Base-by-base conservation (phyloP, 2,113 vertebrate species). In the Danio rerio region DNA sequence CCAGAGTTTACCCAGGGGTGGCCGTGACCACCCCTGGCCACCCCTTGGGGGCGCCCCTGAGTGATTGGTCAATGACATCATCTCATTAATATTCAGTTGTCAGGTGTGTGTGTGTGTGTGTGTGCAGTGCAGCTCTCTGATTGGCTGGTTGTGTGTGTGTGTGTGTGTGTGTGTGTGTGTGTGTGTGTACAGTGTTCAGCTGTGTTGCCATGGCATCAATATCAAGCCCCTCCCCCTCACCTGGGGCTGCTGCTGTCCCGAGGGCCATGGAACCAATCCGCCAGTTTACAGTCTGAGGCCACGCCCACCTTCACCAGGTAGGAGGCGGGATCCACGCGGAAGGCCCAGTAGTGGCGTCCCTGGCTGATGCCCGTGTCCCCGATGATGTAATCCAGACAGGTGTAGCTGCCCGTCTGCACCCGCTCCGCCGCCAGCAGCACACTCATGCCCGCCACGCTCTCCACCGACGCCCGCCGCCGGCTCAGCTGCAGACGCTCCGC, bases 301-400 rank as follows among this genome's bases (percentile, higher is more conserved):
- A 99, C 98, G 5, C 98, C 98, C 10, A 94, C 96, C 93, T 98
- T 99, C 10, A 99, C 95, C 93, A 99, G 85, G 89, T 97, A 99
- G 0, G 96, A 98, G 80, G 95, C 93, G 0, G 96, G 91, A 63
- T 98, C 96, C 86, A 99, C 96, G 0, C 42, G 94, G 88, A 99
- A 97, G 65, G 97, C 95, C 98, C 98, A 99, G 74, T 96, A 99
- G 88, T 98, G 96, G 63, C 94, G 95, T 59, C 98, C 98, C 89
- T 95, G 96, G 50, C 95, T 92, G 89, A 99, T 95, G 10, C 97
- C 97, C 0, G 89, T 90, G 83, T 99, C 97, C 0, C 96, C 97
- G 16, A 98, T 95, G 81, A 99, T 97, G 92, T 98, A 98, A 88
- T 99, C 96, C 20, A 99, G 89, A 15, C 93, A 92, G 1, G 96